Evolutionary conservation across 2,113 vertebrate genomes (phyloP), one percentile per base, ranked within the genome.

Genomic region (Aramus guarauna): DNA sequence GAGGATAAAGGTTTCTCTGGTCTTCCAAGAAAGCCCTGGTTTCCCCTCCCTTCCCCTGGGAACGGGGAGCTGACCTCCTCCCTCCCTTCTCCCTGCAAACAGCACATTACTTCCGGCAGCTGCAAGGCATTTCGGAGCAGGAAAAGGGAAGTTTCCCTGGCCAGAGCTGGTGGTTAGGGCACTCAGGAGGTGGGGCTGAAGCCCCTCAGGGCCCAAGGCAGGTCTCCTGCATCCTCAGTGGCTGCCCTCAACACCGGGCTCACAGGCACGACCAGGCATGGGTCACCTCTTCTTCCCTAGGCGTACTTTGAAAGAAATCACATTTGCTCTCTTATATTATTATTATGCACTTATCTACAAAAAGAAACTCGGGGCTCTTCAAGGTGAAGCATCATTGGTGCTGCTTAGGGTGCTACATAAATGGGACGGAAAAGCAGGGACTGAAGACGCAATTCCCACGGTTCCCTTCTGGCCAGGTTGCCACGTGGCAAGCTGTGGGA

Each of bases 181-280:
- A 52, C 36, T 45, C 2, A 0, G 17, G 29, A 52, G n/a, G 15
- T 15, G 21, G 24, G 17, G 14, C 45, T 84, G 55, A 67, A 81
- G 47, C 17, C 27, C 14, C 41, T 56, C 72, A 52, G 39, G 9
- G 21, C 47, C 47, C 47, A 22, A 22, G 47, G 47, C 47, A 41
- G 13, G 43, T 60, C 13, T 76, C 15, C 23, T 41, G 15, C 11
- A 1, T 8, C 81, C 76, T 68, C 48, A 52, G 52, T 9, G 30
- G 14, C 50, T 90, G 74, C 66, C 36, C 41, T 45, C 36, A 62
- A 9, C 24, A 12, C 56, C 6, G 4, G 47, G 56, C 53, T 90
- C 34, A n/a, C 0, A 15, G 76, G 15, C 30, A 69, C 0, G 2
- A 18, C 50, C 1, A 5, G 5, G 27, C 27, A 12, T 0, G 4